phyloP scores from a whole-genome alignment of 2,797 vertebrate genomes.

The Ciconia nigra region DNA sequence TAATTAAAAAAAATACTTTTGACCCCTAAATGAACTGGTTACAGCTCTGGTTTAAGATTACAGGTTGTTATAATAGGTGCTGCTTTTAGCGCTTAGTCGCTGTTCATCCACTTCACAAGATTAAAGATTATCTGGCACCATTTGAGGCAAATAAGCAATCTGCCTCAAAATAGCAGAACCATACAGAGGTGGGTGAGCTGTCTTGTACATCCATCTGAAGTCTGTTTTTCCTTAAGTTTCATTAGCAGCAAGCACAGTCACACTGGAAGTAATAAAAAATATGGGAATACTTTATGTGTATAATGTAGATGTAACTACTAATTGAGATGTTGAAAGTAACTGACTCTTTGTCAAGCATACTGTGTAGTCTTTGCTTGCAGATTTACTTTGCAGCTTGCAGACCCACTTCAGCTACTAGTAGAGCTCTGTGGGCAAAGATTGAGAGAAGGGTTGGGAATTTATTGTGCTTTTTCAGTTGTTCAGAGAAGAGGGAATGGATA shows the following conservation, averaged over 20 bases:
- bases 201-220: background rate
- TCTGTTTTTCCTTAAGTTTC: background rate
- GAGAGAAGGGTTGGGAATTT: background rate
- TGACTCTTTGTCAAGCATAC: background rate
- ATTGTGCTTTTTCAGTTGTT: constrained; percentile 37
- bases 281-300: background rate
- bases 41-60: background rate
- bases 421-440: background rate
- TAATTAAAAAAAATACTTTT: background rate
- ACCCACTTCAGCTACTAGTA: background rate
- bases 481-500: background rate
- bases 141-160: background rate
- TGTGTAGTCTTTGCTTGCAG: background rate
- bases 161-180: background rate
- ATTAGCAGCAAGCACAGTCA: background rate
- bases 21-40: background rate
- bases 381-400: background rate
- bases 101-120: background rate
- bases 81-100: background rate
- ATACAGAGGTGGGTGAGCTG: background rate
- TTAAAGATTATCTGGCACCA: background rate
- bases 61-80: background rate
- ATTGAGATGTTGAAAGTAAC: background rate
- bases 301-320: background rate
- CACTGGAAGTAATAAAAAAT: background rate